phyloP scores from a whole-genome alignment of 2,113 vertebrate species.

The Pterocles burchelli region DNA sequence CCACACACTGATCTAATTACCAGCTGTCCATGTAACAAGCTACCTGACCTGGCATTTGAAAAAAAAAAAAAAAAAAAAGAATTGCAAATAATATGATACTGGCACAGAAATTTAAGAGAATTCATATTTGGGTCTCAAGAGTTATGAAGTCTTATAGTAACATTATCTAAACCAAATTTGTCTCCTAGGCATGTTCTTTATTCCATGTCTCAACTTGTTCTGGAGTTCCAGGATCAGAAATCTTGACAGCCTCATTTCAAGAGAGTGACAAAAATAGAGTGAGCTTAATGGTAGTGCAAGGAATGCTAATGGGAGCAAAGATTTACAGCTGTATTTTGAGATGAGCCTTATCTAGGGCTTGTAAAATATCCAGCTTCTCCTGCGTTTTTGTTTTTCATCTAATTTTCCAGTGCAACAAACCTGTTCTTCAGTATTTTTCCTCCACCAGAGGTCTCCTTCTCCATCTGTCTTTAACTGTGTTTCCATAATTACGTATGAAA shows the following conservation, averaged over 20 bases:
- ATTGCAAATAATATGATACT: neutral
- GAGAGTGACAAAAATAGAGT: neutral
- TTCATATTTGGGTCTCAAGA: neutral
- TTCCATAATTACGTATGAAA: neutral
- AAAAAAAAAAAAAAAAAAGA: neutral
- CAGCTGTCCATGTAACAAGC: neutral
- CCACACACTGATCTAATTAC: neutral
- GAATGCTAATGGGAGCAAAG: neutral
- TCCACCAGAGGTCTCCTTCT: slow-evolving; percentile 17
- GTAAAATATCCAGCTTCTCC: neutral
- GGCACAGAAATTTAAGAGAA: neutral
- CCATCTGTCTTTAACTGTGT: neutral
- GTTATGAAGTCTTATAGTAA: neutral
- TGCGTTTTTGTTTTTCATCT: neutral
- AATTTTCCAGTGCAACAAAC: neutral
- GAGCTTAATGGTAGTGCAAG: neutral
- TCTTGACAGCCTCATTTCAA: neutral
- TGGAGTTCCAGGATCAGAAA: neutral
- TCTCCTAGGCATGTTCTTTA: neutral
- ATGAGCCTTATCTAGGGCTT: neutral
- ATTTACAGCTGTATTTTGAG: neutral
- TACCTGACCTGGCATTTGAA: neutral
- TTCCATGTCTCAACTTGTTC: neutral
- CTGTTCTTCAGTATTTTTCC: neutral
- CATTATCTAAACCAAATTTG: neutral